phyloP scores from a whole-genome alignment of 2,113 vertebrate species.

The Tetrao urogallus region DNA sequence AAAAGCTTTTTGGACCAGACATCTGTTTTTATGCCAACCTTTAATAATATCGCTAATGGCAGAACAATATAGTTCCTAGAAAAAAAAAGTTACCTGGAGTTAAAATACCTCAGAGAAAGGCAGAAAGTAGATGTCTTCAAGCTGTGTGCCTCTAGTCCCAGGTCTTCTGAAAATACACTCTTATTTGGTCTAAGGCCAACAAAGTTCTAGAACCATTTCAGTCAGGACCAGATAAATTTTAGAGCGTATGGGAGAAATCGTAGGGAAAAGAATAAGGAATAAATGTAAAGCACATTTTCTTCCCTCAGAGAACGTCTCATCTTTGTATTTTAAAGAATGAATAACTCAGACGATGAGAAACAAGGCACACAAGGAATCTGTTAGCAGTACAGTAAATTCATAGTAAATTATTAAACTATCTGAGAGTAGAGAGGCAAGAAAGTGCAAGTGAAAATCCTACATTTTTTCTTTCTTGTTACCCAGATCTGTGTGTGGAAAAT shows the following conservation, averaged over 20 bases:
- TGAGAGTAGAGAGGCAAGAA: conserved; percentile 24
- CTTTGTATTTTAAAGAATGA: not conserved
- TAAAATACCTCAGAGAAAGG: not conserved
- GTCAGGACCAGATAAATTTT: not conserved
- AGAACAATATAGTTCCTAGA: not conserved
- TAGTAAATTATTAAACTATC: conserved; percentile 56
- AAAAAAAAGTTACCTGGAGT: conserved; percentile 8
- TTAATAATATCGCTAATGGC: not conserved
- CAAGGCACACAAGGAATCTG: not conserved
- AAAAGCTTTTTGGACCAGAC: not conserved
- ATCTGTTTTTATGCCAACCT: not conserved
- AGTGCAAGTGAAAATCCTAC: not conserved
- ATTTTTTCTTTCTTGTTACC: not conserved
- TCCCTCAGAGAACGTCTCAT: conserved; percentile 34
- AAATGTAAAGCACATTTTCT: conserved; percentile 11
- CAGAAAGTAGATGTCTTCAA: not conserved
- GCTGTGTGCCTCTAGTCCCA: not conserved
- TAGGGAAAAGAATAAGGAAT: not conserved
- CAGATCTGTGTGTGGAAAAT: conserved; percentile 17
- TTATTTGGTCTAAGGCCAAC: not conserved
- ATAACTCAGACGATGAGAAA: not conserved
- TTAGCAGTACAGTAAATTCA: conserved; percentile 27
- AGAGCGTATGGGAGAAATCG: not conserved
- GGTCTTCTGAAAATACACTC: not conserved
- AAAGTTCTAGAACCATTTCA: not conserved